phyloP scores from a whole-genome alignment of 2,113 vertebrate species.

The Haliaeetus leucogaster region DNA sequence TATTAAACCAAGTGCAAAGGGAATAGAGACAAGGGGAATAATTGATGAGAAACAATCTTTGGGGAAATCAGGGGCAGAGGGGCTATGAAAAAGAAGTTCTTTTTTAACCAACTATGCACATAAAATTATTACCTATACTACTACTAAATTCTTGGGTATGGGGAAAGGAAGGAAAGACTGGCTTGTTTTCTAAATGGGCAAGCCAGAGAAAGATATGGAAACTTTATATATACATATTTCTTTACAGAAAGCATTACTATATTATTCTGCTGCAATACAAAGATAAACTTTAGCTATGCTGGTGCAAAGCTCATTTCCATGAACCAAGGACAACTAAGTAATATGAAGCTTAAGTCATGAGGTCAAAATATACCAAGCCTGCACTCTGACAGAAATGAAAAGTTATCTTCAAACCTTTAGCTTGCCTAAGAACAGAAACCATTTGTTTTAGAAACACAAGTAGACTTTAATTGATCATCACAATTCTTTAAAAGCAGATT shows the following conservation, averaged over 20 bases:
- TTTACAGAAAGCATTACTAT: background rate
- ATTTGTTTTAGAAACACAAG: slow-evolving; percentile 67
- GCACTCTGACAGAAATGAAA: slow-evolving; percentile 67
- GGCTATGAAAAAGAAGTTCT: background rate
- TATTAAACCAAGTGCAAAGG: background rate
- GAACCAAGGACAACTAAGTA: slow-evolving; percentile 41
- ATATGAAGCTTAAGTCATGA: slow-evolving; percentile 34
- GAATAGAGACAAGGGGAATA: background rate
- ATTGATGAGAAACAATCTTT: background rate
- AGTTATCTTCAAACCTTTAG: slow-evolving; percentile 63
- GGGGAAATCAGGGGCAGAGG: background rate
- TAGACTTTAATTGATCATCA: slow-evolving; percentile 62
- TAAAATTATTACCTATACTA: background rate
- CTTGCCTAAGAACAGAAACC: slow-evolving; percentile 48
- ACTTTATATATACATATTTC: background rate
- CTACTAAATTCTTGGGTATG: background rate
- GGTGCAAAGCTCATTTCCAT: slow-evolving; percentile 15
- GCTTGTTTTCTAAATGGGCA: background rate
- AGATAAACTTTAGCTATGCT: slow-evolving; percentile 25
- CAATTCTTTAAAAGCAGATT: slow-evolving; percentile 52
- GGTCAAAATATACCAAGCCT: slow-evolving; percentile 64
- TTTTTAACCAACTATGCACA: background rate
- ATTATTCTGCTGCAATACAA: background rate
- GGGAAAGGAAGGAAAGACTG: background rate
- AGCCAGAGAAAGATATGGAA: background rate